Evolutionary conservation across 2,797 vertebrate species (phyloP), one percentile per base, ranked within the genome.

Genomic region (Epinephelus awoara): DNA sequence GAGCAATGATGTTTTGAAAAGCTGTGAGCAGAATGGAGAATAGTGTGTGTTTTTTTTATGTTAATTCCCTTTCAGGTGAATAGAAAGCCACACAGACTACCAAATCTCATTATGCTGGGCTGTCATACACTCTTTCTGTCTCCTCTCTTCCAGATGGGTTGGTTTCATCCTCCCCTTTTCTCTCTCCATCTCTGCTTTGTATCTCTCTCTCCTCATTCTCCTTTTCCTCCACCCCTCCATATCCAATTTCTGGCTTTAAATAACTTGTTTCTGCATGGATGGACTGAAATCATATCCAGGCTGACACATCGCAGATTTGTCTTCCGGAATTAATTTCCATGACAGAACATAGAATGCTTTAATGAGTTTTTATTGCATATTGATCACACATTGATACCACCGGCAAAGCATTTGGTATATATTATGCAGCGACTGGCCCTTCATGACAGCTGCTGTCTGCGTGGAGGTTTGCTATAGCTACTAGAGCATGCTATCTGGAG

Each of bases 311-410:
- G 17, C 89, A 93, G 90, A 93, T 93, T 91, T 89, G 91, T 94
- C 93, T 93, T 90, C 88, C 72, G 71, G 92, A 95, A 94, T 91
- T 94, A 94, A 94, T 95, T 95, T 93, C 85, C 82, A 83, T 88
- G 89, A 89, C 88, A 83, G 85, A 92, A 93, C 78, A 88, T 85
- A 88, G 90, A 86, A 90, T 81, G 83, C 84, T 90, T 94, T 94
- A 94, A 95, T 94, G 90, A 94, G 90, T 91, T 95, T 95, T 94
- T 92, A 94, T 95, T 93, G 92, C 89, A 91, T 94, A 94, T 94
- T 93, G 94, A 96, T 95, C 88, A 87, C 89, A 90, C 94, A 91
- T 91, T 90, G 91, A 94, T 94, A 91, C 83, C 87, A 89, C 77
- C 57, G 69, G 82, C 62, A 69, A 81, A 86, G 85, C 72, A 75